These are phyloP conservation scores for Antennarius striatus DNA, from an alignment of 2,113 vertebrate species.

Conservation along the genomic window DNA sequence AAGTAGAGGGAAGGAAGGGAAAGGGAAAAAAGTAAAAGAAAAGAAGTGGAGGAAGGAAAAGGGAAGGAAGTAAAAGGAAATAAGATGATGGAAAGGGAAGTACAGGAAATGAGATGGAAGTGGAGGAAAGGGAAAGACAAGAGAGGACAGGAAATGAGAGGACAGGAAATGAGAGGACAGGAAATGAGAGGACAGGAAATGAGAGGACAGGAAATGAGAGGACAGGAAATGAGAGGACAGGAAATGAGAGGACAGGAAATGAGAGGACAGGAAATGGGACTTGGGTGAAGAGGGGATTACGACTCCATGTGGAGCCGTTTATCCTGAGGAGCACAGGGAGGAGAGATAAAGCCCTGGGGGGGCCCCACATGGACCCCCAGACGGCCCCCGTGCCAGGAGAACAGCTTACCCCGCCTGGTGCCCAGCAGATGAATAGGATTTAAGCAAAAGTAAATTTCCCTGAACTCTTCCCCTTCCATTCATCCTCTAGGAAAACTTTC, in stretches of 20 bases:
- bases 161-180: background rate
- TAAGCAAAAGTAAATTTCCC: slow-evolving; percentile 76
- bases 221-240: background rate
- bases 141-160: slow-evolving; percentile 6
- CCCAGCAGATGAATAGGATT: slow-evolving; percentile 79
- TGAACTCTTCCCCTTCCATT: slow-evolving; percentile 71
- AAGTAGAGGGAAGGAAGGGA: slow-evolving; percentile 28
- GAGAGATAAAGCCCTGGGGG: slow-evolving; percentile 75
- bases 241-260: slow-evolving; percentile 25
- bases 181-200: no score
- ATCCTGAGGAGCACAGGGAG: slow-evolving; percentile 76
- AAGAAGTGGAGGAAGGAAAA: background rate
- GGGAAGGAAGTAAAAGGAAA: no score
- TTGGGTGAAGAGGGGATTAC: slow-evolving; percentile 72
- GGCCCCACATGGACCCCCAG: slow-evolving; percentile 68
- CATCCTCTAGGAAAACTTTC: slow-evolving; percentile 62
- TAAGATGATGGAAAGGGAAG: no score
- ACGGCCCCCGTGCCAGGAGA: slow-evolving; percentile 75
- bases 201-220: no score
- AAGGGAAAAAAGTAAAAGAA: slow-evolving; percentile 46
- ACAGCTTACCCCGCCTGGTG: slow-evolving; percentile 77
- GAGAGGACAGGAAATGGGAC: slow-evolving; percentile 1
- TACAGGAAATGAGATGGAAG: no score
- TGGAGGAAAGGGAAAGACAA: no score
- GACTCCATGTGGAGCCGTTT: slow-evolving; percentile 77